These are phyloP conservation scores for Nasonia oneida DNA, from an alignment of 2,888 invertebrate genomes.

Conservation along the genomic window DNA sequence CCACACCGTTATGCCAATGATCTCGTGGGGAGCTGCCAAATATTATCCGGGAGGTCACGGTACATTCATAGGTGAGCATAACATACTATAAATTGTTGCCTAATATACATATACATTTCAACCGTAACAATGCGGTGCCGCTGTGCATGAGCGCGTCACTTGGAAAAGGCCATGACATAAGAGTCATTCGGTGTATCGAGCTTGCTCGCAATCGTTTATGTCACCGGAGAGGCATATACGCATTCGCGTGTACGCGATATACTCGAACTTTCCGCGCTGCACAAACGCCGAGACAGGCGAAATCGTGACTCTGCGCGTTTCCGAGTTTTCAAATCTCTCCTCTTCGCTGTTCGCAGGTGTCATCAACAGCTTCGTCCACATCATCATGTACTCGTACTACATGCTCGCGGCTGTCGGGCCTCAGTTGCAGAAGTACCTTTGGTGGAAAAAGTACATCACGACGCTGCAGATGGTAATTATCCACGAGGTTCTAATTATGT, in stretches of 20 bases:
- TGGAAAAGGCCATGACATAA: slow-evolving; percentile 19
- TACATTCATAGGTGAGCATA: slow-evolving; percentile 85
- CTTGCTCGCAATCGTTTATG: slow-evolving; percentile 13
- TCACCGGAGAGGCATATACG: background rate
- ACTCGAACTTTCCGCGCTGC: background rate
- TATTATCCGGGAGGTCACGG: slow-evolving; percentile 94
- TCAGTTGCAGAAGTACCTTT: slow-evolving; percentile 91
- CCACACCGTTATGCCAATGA: slow-evolving; percentile 96
- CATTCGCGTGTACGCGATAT: background rate
- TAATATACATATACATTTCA: too few relatives aligned
- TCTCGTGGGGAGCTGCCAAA: slow-evolving; percentile 95
- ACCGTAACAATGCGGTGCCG: too few relatives aligned
- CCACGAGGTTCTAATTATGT: background rate
- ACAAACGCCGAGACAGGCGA: background rate
- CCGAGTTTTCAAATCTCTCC: background rate
- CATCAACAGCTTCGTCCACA: slow-evolving; percentile 96
- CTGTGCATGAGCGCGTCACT: background rate
- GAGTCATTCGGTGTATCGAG: background rate
- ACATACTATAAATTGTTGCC: too few relatives aligned
- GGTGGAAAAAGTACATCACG: slow-evolving; percentile 97
- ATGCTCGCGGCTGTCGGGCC: slow-evolving; percentile 94
- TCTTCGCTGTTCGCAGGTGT: slow-evolving; percentile 80
- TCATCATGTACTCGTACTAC: slow-evolving; percentile 96
- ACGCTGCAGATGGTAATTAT: slow-evolving; percentile 90
- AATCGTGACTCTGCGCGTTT: slow-evolving; percentile 17